A percentile compares a stretch with the other conserved stretches of the same genome.
phyloP scores from a whole-genome alignment of 2,113 vertebrate species.

The Pachyramphus minor region DNA sequence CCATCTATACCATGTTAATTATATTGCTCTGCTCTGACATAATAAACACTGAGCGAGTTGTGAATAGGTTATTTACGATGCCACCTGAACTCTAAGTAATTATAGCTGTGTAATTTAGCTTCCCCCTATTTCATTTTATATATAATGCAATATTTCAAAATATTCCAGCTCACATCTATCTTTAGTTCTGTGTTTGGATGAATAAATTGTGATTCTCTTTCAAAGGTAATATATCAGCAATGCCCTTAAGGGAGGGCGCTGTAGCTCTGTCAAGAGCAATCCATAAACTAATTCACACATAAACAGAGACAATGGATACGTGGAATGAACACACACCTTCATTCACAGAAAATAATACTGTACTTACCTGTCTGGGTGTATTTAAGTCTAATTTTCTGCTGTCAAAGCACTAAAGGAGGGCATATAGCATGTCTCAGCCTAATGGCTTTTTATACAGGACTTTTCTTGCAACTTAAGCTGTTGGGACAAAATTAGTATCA shows the following conservation, averaged over 20 bases:
- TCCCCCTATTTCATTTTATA: constrained; percentile 59
- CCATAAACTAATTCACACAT: constrained; percentile 60
- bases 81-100: constrained; percentile 70
- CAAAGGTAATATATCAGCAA: constrained; percentile 61
- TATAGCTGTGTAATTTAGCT: constrained; percentile 67
- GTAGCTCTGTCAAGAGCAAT: constrained; percentile 58
- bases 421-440: not conserved
- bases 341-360: constrained; percentile 33
- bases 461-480: not conserved
- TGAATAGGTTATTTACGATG: constrained; percentile 65
- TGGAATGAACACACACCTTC: not conserved
- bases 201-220: constrained; percentile 66
- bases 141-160: constrained; percentile 65
- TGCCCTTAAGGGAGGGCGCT: constrained; percentile 61
- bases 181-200: constrained; percentile 28
- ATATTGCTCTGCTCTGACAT: constrained; percentile 56
- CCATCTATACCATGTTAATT: constrained; percentile 54
- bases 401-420: not conserved
- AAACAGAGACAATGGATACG: constrained; percentile 52
- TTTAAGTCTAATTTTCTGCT: not conserved
- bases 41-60: constrained; percentile 46
- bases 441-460: not conserved
- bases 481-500: not conserved
- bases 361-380: not conserved
- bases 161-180: constrained; percentile 40